phyloP scores from a whole-genome alignment of 2,113 vertebrate genomes.

The Heterotilapia buettikoferi region DNA sequence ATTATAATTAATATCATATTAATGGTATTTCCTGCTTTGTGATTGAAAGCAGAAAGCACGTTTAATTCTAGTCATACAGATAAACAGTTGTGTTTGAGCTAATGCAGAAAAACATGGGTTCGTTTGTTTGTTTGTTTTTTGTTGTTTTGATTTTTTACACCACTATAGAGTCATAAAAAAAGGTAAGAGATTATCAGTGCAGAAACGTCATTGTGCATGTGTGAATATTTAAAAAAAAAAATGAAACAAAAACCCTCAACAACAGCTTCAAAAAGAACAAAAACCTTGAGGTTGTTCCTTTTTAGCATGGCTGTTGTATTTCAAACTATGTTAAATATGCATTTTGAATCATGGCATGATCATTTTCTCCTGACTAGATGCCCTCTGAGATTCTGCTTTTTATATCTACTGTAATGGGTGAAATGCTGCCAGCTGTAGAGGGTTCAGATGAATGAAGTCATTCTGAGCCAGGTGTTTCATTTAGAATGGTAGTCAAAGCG shows the following conservation, averaged over 20 bases:
- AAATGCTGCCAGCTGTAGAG: slow-evolving; percentile 40
- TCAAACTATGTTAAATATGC: background rate
- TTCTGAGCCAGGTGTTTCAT: slow-evolving; percentile 53
- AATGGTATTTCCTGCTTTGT: background rate
- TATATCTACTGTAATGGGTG: background rate
- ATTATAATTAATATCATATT: background rate
- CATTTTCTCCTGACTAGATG: background rate
- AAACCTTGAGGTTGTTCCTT: background rate
- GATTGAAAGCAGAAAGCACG: background rate
- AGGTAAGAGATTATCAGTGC: background rate
- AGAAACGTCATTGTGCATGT: background rate
- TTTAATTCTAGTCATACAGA: accelerated
- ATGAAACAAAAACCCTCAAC: background rate
- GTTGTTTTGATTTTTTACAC: background rate
- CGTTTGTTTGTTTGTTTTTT: no score
- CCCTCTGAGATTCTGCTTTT: background rate
- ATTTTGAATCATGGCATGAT: background rate
- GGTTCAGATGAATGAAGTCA: slow-evolving; percentile 49
- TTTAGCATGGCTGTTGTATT: background rate
- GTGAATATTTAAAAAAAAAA: background rate
- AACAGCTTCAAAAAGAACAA: background rate
- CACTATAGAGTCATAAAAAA: background rate
- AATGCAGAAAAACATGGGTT: background rate
- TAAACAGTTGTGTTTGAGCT: background rate
- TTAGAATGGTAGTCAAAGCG: slow-evolving; percentile 31